phyloP scores from a whole-genome alignment of 1,140 invertebrate species.

The Formica selysi region DNA sequence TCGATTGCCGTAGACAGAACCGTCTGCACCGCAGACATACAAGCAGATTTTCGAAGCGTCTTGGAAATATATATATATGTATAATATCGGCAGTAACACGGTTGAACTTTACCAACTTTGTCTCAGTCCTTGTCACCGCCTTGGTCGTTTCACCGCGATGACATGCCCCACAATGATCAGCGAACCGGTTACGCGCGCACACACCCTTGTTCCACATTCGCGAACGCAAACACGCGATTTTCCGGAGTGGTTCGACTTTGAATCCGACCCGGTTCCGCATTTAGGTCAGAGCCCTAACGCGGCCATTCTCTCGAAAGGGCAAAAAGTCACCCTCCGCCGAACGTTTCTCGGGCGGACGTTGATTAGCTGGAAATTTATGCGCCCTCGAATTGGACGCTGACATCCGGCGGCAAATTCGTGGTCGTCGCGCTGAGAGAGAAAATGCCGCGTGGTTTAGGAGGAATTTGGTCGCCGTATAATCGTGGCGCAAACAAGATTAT shows the following conservation, averaged over 20 bases:
- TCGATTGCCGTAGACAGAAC: background rate
- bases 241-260: constrained; percentile 6
- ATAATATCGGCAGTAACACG: constrained; percentile 1
- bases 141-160: background rate
- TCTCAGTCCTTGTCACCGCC: background rate
- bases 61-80: background rate
- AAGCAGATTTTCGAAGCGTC: constrained; percentile 30
- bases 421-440: constrained; percentile 1
- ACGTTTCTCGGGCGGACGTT: constrained; percentile 42
- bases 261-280: constrained; percentile 15
- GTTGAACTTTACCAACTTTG: background rate
- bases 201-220: background rate
- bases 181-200: background rate
- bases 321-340: background rate
- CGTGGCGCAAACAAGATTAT: constrained; percentile 83
- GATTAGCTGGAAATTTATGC: constrained; percentile 77
- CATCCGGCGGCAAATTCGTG: constrained; percentile 46
- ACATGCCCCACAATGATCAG: background rate
- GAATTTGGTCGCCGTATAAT: constrained; percentile 77
- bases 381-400: constrained; percentile 38
- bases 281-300: background rate
- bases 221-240: constrained; percentile 17
- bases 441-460: constrained; percentile 66
- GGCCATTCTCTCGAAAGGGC: background rate
- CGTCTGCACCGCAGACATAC: background rate